Evolutionary conservation across 2,797 vertebrate species (phyloP).

Genomic region (Gadopsis bispinosus): DNA sequence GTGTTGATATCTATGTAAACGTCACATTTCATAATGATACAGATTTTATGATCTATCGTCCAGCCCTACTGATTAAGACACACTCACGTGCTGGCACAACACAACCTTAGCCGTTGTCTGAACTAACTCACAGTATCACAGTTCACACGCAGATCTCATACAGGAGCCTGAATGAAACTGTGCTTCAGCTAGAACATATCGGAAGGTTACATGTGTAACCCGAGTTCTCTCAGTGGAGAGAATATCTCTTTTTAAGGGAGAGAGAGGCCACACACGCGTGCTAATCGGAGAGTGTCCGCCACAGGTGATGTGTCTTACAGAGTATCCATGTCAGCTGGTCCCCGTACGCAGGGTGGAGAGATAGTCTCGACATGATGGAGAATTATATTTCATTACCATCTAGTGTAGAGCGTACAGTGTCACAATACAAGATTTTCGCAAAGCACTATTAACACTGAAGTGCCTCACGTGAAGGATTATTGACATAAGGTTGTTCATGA

Average conservation of each 20-base stretch:
- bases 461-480: conserved; percentile 16
- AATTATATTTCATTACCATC: conserved; percentile 5
- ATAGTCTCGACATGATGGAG: too few species aligned
- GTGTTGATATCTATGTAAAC: neutral
- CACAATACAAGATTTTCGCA: conserved; percentile 48
- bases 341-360: too few species aligned
- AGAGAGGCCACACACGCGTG: too few species aligned
- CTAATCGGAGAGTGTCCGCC: too few species aligned
- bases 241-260: too few species aligned
- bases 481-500: conserved; percentile 20
- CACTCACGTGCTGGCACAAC: conserved; percentile 49
- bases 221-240: too few species aligned
- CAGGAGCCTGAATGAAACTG: conserved; percentile 16
- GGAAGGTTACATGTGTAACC: too few species aligned
- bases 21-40: neutral
- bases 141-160: conserved; percentile 34
- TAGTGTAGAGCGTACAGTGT: conserved; percentile 52
- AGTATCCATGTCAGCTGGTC: too few species aligned
- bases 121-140: conserved; percentile 41
- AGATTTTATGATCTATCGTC: neutral
- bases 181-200: conserved; percentile 16
- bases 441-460: conserved; percentile 36
- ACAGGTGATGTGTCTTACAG: too few species aligned
- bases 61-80: conserved; percentile 41
- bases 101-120: conserved; percentile 42